A percentile compares a stretch with the other conserved stretches of the same genome.
Conservation (phyloP, 2,113 vertebrate species). For the Emydura subglobosa region DNA sequence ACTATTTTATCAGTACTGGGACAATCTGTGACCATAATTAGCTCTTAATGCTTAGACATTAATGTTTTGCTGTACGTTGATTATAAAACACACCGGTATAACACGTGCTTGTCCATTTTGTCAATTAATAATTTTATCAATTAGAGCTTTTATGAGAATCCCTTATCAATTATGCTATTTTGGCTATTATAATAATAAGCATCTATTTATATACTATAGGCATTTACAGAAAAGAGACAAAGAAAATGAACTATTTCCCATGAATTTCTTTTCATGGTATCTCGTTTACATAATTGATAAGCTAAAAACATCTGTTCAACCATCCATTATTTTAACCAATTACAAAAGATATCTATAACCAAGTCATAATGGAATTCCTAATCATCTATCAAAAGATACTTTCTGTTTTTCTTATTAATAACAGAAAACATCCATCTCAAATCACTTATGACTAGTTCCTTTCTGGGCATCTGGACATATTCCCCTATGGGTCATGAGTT, state of each 20-base stretch:
- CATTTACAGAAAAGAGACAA: not conserved
- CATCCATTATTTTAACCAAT: not conserved
- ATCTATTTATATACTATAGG: not conserved
- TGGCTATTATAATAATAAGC: not conserved
- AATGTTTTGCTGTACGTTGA: not conserved
- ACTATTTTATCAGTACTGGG: not conserved
- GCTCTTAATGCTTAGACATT: not conserved
- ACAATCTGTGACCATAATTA: not conserved
- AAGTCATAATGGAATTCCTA: not conserved
- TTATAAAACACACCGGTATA: not conserved
- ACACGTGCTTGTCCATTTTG: not conserved
- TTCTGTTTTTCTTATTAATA: not conserved
- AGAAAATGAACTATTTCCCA: not conserved
- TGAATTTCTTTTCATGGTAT: not conserved
- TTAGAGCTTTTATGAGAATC: not conserved
- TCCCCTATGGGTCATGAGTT: not conserved
- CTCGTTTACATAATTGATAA: not conserved
- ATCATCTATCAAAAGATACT: not conserved
- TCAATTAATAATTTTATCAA: not conserved
- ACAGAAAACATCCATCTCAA: not conserved
- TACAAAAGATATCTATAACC: not conserved
- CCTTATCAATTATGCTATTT: not conserved
- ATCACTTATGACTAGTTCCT: not conserved
- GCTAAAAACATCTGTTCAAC: not conserved
- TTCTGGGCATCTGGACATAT: not conserved